Conservation (phyloP, 2,113 vertebrate species). For the Cyprinus carpio region DNA sequence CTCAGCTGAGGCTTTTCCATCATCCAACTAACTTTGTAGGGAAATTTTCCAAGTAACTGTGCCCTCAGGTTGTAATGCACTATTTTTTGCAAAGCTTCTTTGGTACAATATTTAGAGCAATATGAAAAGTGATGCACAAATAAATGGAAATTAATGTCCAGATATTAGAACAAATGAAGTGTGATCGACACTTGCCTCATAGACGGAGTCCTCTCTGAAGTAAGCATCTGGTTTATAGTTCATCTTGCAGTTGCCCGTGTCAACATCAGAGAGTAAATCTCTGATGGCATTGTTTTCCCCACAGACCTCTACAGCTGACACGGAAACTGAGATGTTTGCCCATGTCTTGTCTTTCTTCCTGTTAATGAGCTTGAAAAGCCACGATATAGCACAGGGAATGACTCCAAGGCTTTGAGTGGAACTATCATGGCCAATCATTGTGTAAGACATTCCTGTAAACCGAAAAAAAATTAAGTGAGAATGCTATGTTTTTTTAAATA, state of each 20-base stretch:
- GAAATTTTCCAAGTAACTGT: background rate
- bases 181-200: conserved; percentile 78
- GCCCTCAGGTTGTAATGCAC: conserved; percentile 64
- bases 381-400: conserved; percentile 95
- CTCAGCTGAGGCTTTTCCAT: background rate
- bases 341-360: conserved; percentile 94
- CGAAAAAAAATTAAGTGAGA: background rate
- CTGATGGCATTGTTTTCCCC: conserved; percentile 92
- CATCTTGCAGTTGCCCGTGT: conserved; percentile 82
- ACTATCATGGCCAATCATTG: conserved; percentile 92
- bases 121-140: background rate
- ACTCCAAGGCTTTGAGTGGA: conserved; percentile 88
- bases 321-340: conserved; percentile 90
- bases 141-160: background rate
- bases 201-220: conserved; percentile 90
- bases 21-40: background rate
- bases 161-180: background rate
- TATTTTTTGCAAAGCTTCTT: no score
- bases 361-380: conserved; percentile 95
- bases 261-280: conserved; percentile 89
- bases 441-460: conserved; percentile 89
- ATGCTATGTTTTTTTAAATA: background rate
- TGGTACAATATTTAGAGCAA: no score
- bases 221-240: conserved; percentile 88
- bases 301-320: conserved; percentile 94